Conservation (phyloP, 2,797 vertebrate genomes). For the Cryptoblepharus egeriae region DNA sequence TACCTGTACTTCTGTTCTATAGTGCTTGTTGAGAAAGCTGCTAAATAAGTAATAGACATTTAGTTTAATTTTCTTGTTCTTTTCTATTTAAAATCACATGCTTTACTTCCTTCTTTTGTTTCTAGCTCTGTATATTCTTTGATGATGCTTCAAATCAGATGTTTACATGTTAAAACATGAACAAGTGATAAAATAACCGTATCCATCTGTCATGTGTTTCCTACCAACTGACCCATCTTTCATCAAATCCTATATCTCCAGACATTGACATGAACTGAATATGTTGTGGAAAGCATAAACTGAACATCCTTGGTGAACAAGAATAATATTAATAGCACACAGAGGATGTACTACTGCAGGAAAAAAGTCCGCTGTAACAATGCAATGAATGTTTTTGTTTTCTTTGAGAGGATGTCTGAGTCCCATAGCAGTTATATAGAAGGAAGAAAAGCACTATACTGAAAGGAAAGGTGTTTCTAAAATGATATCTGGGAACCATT, state of each 20-base stretch:
- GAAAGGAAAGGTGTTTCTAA: background rate
- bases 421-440: background rate
- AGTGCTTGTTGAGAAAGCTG: conserved; percentile 28
- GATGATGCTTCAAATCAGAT: background rate
- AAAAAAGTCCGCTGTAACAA: background rate
- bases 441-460: background rate
- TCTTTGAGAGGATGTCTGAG: background rate
- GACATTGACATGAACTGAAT: background rate
- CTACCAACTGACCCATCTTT: background rate
- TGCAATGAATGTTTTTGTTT: background rate
- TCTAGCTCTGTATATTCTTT: background rate
- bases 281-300: background rate
- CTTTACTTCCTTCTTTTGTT: background rate
- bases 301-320: background rate
- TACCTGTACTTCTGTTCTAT: conserved; percentile 19
- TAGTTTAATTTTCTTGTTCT: background rate
- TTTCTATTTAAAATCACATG: too few relatives aligned
- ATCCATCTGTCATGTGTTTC: background rate
- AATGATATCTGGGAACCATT: background rate
- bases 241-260: background rate
- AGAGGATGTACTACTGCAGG: background rate
- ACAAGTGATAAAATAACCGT: background rate
- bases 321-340: background rate
- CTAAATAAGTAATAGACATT: background rate
- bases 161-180: background rate